These are phyloP conservation scores for Galago senegalensis DNA, from an alignment of 2,797 vertebrate species.

Conservation along the genomic window DNA sequence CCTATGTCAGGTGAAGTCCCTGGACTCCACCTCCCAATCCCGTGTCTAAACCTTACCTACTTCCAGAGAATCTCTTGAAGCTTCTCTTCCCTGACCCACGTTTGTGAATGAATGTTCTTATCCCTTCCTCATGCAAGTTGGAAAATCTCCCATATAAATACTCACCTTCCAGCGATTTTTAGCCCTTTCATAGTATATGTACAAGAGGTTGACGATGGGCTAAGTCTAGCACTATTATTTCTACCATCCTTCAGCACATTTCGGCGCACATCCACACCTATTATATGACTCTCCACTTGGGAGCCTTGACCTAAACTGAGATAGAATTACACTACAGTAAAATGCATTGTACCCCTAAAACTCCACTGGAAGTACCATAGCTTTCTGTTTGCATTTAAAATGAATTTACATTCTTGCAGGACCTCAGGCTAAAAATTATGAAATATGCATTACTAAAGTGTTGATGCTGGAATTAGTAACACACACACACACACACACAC, in stretches of 20 bases:
- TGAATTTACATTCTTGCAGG: not conserved
- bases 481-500: not conserved
- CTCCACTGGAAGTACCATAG: not conserved
- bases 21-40: not conserved
- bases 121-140: not conserved
- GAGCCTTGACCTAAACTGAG: slow-evolving; percentile 3
- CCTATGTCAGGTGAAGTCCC: not conserved
- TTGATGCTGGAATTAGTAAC: not conserved
- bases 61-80: not conserved
- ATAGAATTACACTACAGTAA: not conserved
- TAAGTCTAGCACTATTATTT: not conserved
- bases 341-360: not conserved
- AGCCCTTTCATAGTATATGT: not conserved
- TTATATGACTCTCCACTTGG: not conserved
- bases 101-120: not conserved
- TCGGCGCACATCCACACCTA: not conserved
- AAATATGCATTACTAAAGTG: not conserved
- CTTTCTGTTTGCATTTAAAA: slow-evolving; percentile 24
- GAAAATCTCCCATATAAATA: not conserved
- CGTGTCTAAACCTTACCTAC: not conserved
- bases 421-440: not conserved
- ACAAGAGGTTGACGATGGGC: not conserved
- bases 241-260: not conserved
- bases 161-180: not conserved
- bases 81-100: not conserved